Evolutionary conservation across 2,113 vertebrate genomes (phyloP).

Genomic region (Erythrocercus mccallii): DNA sequence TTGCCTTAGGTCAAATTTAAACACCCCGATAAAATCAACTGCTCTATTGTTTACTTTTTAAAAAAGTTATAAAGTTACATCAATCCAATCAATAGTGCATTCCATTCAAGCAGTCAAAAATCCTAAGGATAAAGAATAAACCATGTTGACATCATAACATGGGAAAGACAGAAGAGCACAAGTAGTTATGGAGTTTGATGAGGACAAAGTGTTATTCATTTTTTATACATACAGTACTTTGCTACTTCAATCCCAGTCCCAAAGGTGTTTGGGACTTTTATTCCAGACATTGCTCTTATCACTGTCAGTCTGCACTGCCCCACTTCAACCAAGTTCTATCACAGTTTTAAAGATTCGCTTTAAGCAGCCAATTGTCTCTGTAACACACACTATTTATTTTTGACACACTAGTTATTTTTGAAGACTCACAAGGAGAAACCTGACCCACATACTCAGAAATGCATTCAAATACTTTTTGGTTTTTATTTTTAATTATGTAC

Average conservation of each 20-base stretch:
- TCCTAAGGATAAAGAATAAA: background rate
- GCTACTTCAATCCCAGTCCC: background rate
- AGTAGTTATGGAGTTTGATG: background rate
- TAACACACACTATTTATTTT: background rate
- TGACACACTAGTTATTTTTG: background rate
- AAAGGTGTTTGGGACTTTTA: background rate
- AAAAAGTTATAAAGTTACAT: background rate
- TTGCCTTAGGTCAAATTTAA: background rate
- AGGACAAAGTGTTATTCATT: background rate
- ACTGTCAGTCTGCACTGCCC: background rate
- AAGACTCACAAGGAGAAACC: background rate
- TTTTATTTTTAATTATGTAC: background rate
- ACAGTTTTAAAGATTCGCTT: background rate
- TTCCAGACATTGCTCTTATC: background rate
- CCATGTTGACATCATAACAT: background rate
- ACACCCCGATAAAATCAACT: background rate
- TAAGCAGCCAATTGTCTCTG: background rate
- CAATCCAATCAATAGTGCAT: background rate
- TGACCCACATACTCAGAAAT: background rate
- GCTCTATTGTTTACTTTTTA: background rate
- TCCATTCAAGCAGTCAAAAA: background rate
- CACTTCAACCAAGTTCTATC: background rate
- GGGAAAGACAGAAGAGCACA: background rate
- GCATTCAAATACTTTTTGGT: background rate
- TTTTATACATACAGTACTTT: background rate